These are phyloP conservation scores for Moxostoma hubbsi DNA, from an alignment of 2,797 vertebrate genomes.

Conservation along the genomic window DNA sequence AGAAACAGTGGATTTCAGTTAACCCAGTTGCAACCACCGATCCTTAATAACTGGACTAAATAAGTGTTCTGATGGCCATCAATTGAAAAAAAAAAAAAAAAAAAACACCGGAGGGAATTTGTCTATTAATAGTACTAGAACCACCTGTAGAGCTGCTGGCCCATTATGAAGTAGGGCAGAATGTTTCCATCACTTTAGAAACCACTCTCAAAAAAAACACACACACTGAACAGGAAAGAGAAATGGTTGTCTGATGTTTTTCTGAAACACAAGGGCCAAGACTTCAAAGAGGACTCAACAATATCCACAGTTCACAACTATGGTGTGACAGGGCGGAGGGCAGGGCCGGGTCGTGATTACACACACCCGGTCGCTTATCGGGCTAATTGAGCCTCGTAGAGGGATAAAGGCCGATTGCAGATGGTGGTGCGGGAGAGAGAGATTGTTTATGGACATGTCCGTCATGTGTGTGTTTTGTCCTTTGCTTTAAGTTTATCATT, in stretches of 20 bases:
- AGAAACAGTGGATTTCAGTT: constrained; percentile 54
- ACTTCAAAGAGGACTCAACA: constrained; percentile 11
- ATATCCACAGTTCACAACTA: not conserved
- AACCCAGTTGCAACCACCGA: constrained; percentile 37
- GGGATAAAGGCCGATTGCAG: too few species aligned
- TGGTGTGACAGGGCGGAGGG: too few species aligned
- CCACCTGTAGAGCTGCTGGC: constrained; percentile 61
- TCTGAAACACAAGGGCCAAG: constrained; percentile 23
- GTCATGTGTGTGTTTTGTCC: too few species aligned
- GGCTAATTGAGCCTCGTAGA: too few species aligned
- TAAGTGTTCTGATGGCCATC: constrained; percentile 55
- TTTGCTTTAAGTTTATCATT: too few species aligned
- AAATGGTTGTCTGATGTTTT: constrained; percentile 31
- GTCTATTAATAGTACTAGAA: constrained; percentile 58
- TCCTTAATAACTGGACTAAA: constrained; percentile 50
- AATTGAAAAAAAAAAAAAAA: constrained; percentile 10
- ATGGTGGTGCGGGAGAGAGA: too few species aligned
- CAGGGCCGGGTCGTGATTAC: too few species aligned
- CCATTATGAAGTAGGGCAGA: constrained; percentile 60
- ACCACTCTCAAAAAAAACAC: constrained; percentile 41
- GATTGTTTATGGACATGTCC: too few species aligned
- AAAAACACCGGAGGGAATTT: constrained; percentile 31
- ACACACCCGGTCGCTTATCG: too few species aligned
- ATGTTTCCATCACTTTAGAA: constrained; percentile 53
- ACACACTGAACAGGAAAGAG: constrained; percentile 25